Percentiles rank a stretch among this genome's conserved stretches.
These are phyloP conservation scores for Solea senegalensis DNA, from an alignment of 2,113 vertebrate species.

Conservation along the genomic window DNA sequence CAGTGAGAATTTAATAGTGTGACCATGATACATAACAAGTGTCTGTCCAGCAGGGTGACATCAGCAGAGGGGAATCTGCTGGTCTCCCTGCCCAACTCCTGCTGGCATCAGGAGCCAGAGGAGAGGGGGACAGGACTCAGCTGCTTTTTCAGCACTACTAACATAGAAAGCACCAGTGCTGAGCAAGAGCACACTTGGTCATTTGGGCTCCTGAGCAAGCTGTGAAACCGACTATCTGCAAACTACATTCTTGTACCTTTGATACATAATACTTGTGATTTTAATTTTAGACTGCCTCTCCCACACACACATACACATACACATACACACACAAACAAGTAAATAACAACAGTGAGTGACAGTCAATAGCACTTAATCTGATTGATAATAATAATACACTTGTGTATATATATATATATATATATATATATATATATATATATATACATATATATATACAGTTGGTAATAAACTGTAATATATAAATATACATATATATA, in stretches of 20 bases:
- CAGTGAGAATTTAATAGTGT: constrained; percentile 84
- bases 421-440: too few relatives aligned
- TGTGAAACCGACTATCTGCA: not conserved
- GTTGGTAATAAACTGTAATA: too few relatives aligned
- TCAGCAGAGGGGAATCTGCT: constrained; percentile 80
- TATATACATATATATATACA: too few relatives aligned
- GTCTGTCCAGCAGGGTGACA: constrained; percentile 80
- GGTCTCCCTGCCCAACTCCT: constrained; percentile 68
- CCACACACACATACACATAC: too few relatives aligned
- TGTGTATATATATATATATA: too few relatives aligned
- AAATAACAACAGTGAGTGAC: not conserved
- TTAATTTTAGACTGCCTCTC: not conserved
- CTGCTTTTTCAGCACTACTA: constrained; percentile 51
- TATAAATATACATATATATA: too few relatives aligned
- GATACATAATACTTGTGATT: not conserved
- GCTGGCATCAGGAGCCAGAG: constrained; percentile 50
- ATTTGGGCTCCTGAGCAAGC: not conserved
- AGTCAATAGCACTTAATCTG: not conserved
- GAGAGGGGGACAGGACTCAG: constrained; percentile 41
- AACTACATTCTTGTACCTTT: not conserved
- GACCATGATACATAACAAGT: constrained; percentile 84
- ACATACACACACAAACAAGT: too few relatives aligned
- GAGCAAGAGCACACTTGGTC: not conserved
- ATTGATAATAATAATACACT: not conserved
- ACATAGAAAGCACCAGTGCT: constrained; percentile 36